A percentile compares a stretch with the other conserved stretches of the same genome.
Evolutionary conservation across 2,797 vertebrate species (phyloP).

Genomic region (Aldrovandia affinis): DNA sequence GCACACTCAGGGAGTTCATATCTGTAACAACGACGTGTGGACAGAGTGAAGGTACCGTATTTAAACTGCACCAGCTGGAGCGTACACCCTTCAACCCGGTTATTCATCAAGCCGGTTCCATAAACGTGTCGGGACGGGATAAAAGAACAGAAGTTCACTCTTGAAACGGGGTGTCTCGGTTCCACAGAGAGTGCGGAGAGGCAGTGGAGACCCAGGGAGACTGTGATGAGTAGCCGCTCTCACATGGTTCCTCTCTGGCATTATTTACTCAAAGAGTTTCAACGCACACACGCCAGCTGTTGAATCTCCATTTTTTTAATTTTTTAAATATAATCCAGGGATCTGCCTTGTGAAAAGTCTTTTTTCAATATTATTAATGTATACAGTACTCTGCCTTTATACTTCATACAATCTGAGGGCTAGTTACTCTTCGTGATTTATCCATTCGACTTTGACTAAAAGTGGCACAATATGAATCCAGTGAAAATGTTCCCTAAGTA

Average conservation of each 20-base stretch:
- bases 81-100: neutral
- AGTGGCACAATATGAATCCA: neutral
- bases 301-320: constrained; percentile 4
- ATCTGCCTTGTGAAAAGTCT: neutral
- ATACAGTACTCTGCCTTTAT: neutral
- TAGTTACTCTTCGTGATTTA: neutral
- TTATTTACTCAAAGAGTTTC: neutral
- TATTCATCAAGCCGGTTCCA: neutral
- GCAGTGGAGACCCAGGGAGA: neutral
- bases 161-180: neutral
- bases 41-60: constrained; percentile 39
- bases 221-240: neutral
- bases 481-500: neutral
- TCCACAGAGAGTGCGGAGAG: neutral
- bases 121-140: neutral
- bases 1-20: constrained; percentile 46
- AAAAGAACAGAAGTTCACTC: neutral
- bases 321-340: constrained; percentile 2
- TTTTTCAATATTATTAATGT: neutral
- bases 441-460: neutral
- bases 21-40: constrained; percentile 26
- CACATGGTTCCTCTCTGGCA: neutral
- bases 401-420: neutral
- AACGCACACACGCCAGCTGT: neutral
- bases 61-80: constrained; percentile 30